Evolutionary conservation across 2,888 invertebrate genomes (phyloP).

Genomic region (Dynastes hyllus): DNA sequence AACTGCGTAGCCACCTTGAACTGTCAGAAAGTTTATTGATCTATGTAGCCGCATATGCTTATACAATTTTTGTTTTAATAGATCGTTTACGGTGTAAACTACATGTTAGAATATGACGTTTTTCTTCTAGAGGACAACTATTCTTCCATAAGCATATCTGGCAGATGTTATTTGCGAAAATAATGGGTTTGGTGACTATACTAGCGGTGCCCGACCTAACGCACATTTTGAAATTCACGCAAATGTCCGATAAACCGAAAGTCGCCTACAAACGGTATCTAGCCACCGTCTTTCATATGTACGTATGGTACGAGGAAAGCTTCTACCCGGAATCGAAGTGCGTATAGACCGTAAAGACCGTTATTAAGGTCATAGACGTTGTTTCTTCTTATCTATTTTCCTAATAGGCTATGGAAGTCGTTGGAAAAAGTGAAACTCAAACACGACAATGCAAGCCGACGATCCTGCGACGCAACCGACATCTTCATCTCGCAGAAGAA

Average conservation of each 20-base stretch:
- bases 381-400: background rate
- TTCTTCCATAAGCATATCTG: slow-evolving; percentile 83
- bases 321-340: slow-evolving; percentile 77
- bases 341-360: slow-evolving; percentile 60
- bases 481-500: slow-evolving; percentile 85
- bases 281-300: slow-evolving; percentile 84
- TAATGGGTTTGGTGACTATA: slow-evolving; percentile 84
- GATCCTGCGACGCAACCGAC: slow-evolving; percentile 70
- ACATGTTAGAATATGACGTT: background rate
- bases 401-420: slow-evolving; percentile 79
- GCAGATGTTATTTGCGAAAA: slow-evolving; percentile 81
- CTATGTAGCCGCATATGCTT: background rate
- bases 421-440: slow-evolving; percentile 78
- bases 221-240: slow-evolving; percentile 81
- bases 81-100: background rate
- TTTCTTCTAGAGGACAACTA: slow-evolving; percentile 77
- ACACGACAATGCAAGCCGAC: slow-evolving; percentile 78
- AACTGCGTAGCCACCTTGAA: background rate
- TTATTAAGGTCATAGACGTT: too few relatives aligned
- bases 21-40: too few relatives aligned
- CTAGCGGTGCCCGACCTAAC: slow-evolving; percentile 84
- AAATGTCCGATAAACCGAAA: slow-evolving; percentile 78
- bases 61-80: background rate
- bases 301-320: slow-evolving; percentile 85
- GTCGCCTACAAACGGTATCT: slow-evolving; percentile 86